These are phyloP conservation scores for Triplophysa yarkandensis DNA, from an alignment of 2,797 vertebrate species.

Conservation along the genomic window DNA sequence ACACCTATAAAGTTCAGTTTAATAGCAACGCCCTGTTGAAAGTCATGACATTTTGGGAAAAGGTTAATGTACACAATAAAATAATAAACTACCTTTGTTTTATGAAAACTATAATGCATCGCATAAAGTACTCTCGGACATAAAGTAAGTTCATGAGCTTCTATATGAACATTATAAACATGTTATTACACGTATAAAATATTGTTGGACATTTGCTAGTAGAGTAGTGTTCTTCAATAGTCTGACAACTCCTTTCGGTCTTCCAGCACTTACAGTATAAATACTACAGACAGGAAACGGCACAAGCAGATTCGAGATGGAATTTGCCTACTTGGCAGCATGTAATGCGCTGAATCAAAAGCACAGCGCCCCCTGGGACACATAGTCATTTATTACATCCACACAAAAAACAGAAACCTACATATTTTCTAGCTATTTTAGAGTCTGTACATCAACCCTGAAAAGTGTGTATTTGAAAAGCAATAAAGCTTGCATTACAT, in stretches of 20 bases:
- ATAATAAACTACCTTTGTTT: not conserved
- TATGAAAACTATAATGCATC: no score
- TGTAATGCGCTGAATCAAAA: not conserved
- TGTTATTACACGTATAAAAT: no score
- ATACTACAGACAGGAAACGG: conserved; percentile 38
- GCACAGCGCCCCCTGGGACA: not conserved
- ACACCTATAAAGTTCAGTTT: not conserved
- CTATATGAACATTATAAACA: not conserved
- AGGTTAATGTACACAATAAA: not conserved
- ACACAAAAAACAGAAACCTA: not conserved
- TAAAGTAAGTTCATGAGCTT: no score
- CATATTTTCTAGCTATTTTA: not conserved
- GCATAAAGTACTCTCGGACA: no score
- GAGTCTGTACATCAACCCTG: not conserved
- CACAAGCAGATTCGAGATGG: conserved; percentile 11
- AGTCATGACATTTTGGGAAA: not conserved
- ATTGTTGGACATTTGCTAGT: no score
- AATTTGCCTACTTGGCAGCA: conserved; percentile 19
- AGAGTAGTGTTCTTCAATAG: not conserved
- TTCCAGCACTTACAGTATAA: conserved; percentile 16
- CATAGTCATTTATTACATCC: not conserved
- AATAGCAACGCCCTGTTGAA: not conserved
- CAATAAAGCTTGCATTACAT: not conserved
- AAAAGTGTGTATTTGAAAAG: not conserved
- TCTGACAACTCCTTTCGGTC: not conserved